phyloP scores from a whole-genome alignment of 1,140 invertebrate species.

The Philotrypesis tridentata region DNA sequence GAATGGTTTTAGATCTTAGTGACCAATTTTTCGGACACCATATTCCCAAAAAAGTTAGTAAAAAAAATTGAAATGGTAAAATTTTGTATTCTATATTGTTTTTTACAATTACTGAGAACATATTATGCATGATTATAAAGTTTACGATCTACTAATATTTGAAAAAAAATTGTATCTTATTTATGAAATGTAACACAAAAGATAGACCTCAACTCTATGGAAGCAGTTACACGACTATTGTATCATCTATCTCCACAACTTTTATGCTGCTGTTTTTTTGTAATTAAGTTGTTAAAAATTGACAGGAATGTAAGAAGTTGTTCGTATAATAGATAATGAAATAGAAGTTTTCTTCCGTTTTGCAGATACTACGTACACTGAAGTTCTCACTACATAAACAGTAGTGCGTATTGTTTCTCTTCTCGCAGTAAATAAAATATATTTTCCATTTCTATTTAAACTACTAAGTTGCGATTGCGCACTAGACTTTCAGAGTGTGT shows the following conservation, averaged over 20 bases:
- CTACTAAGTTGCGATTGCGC: constrained; percentile 20
- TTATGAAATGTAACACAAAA: not conserved
- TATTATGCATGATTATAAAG: not conserved
- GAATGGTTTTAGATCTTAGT: not conserved
- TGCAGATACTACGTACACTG: not conserved
- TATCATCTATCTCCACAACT: not conserved
- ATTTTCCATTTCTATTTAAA: constrained; percentile 2
- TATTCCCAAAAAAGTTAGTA: constrained; percentile 38
- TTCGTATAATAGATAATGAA: not conserved
- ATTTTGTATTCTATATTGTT: constrained; percentile 35
- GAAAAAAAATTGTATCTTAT: not conserved
- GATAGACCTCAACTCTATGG: not conserved
- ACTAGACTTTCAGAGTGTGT: not conserved
- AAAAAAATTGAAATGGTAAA: constrained; percentile 36
- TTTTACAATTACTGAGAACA: no score
- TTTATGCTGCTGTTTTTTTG: not conserved
- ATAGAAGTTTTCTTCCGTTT: not conserved
- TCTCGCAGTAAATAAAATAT: not conserved
- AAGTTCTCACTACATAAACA: not conserved
- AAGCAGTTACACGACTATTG: not conserved
- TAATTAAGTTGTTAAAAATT: not conserved
- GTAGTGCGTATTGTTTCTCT: not conserved
- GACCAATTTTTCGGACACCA: constrained; percentile 29
- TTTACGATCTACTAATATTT: not conserved
- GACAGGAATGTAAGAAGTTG: not conserved